Evolutionary conservation across 1,140 invertebrate species (phyloP), one percentile per base, ranked within the genome.

Genomic region (Drosophila jambulina): DNA sequence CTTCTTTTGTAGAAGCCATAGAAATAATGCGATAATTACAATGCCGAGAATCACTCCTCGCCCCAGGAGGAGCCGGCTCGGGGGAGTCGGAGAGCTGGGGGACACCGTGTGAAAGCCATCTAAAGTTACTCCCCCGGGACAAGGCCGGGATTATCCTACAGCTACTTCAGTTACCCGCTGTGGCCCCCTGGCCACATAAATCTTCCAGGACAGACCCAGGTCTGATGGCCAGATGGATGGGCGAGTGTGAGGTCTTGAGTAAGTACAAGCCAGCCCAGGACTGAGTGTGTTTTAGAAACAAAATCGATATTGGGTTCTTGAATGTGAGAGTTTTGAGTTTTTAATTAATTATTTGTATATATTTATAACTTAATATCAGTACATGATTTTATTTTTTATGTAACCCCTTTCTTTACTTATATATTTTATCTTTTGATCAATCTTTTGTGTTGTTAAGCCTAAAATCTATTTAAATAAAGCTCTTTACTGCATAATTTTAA

Each of bases 11-110:
- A 34, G 83, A 87, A 87, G 83, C 83, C 83, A 80, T 87, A 87
- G 71, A 63, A 80, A 69, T 83, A 87, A 87, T 87, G 71, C 80
- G 83, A 80, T 87, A 87, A 87, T 87, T 87, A 87, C 83, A 86
- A 86, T 86, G 83, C 70, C 75, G 48, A 79, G 83, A 87, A 82
- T 76, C 76, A 75, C 77, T 74, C 64, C 46, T 17, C 8, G 46
- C 46, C 60, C 53, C 48, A 62, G 34, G 29, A 34, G 58, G 51
- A 32, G n/a, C n/a, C 25, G 9, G 51, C 19, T 27, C 12, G 40
- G 29, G 54, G 40, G 62, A 34, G 51, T 53, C 17, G 49, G 34
- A 8, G n/a, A 4, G 51, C 15, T 23, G 29, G 51, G 36, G 46
- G 46, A 48, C 29, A 45, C 62, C 58, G 72, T 75, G 72, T 75